Conservation (phyloP, 2,113 vertebrate genomes). For the Hippopotamus amphibius region DNA sequence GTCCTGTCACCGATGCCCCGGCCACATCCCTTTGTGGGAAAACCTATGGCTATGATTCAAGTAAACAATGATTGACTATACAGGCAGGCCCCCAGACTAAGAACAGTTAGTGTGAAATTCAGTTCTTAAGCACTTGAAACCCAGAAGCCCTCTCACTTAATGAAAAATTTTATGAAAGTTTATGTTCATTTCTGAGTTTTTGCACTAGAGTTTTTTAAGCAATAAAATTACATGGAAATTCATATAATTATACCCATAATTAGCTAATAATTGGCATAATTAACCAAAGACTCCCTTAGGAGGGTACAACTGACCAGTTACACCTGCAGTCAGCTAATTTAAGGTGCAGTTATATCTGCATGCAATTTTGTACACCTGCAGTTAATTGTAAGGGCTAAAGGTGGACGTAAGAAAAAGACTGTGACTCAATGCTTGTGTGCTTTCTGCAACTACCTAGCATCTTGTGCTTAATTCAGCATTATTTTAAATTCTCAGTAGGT, state of each 20-base stretch:
- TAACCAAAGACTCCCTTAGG: conserved; percentile 37
- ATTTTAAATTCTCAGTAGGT: conserved; percentile 23
- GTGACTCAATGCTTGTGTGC: neutral
- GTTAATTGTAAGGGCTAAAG: conserved; percentile 50
- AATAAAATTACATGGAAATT: conserved; percentile 53
- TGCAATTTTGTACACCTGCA: conserved; percentile 53
- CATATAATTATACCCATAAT: conserved; percentile 63
- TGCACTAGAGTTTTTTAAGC: conserved; percentile 27
- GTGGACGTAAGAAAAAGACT: conserved; percentile 7
- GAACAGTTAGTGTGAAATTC: neutral
- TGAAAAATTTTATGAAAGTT: conserved; percentile 38
- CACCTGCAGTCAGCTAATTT: conserved; percentile 59
- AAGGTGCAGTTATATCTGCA: conserved; percentile 43
- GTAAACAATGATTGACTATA: neutral
- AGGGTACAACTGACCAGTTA: conserved; percentile 61
- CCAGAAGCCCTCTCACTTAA: neutral
- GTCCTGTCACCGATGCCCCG: neutral
- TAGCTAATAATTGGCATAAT: conserved; percentile 74
- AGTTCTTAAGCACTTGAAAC: conserved; percentile 31
- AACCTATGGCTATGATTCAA: neutral
- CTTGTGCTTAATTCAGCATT: neutral
- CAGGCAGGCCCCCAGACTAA: neutral
- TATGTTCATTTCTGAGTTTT: conserved; percentile 56
- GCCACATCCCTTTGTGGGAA: neutral
- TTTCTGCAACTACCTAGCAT: neutral